phyloP scores from a whole-genome alignment of 1,140 invertebrate species.

The Pseudomyrmex concolor region DNA sequence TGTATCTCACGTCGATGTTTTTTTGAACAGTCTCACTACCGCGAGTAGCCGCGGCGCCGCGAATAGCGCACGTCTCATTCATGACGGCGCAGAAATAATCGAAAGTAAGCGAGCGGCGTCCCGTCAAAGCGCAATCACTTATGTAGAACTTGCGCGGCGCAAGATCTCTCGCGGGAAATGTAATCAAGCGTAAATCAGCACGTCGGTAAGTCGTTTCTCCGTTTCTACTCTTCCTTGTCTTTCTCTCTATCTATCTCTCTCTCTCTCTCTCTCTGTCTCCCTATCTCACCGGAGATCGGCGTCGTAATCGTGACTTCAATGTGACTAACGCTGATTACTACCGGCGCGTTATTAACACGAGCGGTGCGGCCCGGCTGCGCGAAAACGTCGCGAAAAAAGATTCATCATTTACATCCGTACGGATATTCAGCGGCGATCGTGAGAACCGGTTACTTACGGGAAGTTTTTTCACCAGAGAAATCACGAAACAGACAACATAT shows the following conservation, averaged over 20 bases:
- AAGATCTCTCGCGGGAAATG: conserved; percentile 33
- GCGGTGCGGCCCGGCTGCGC: neutral
- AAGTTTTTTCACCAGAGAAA: conserved; percentile 1
- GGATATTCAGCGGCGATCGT: conserved; percentile 30
- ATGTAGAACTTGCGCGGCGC: conserved; percentile 14
- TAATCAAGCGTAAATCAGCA: conserved; percentile 46
- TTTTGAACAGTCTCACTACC: conserved; percentile 47
- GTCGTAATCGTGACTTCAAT: neutral
- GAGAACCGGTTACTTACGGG: conserved; percentile 31
- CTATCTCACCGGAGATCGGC: neutral
- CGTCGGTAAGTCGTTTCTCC: conserved; percentile 14
- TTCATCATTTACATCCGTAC: conserved; percentile 35
- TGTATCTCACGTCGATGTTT: conserved; percentile 47
- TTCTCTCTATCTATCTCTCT: neutral
- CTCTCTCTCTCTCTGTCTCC: neutral
- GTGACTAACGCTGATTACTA: conserved; percentile 29
- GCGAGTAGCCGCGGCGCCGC: conserved; percentile 33
- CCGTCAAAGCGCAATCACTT: conserved; percentile 47
- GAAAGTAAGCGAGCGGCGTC: conserved; percentile 55
- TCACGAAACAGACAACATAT: neutral
- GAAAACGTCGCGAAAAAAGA: conserved; percentile 26
- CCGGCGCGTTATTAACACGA: conserved; percentile 15
- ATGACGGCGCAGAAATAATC: conserved; percentile 53
- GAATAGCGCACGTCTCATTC: conserved; percentile 54
- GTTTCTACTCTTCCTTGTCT: conserved; percentile 14